A percentile compares a stretch with the other conserved stretches of the same genome.
phyloP scores from a whole-genome alignment of 2,113 vertebrate species.

The Lepisosteus osseus region DNA sequence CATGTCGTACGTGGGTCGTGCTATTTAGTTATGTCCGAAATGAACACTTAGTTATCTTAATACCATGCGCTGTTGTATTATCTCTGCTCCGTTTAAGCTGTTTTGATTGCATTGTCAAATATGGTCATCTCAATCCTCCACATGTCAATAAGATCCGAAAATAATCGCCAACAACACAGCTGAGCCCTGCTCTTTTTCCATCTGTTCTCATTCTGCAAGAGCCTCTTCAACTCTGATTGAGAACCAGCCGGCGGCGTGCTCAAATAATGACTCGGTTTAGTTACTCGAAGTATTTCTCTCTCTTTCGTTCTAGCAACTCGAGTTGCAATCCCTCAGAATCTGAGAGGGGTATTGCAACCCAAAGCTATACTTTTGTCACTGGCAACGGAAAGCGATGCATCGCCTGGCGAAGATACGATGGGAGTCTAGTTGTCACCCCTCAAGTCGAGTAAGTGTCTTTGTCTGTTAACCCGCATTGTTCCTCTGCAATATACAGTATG shows the following conservation, averaged over 20 bases:
- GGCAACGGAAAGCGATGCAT: conserved; percentile 65
- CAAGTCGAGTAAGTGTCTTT: conserved; percentile 72
- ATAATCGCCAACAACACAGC: conserved; percentile 75
- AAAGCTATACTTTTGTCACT: conserved; percentile 45
- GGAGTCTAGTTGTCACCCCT: conserved; percentile 55
- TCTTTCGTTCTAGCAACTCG: conserved; percentile 58
- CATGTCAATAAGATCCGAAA: conserved; percentile 72
- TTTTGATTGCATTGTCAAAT: conserved; percentile 42
- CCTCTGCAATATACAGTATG: background rate
- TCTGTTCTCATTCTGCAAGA: conserved; percentile 64
- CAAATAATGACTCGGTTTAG: conserved; percentile 69
- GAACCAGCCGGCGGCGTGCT: background rate
- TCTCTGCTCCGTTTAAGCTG: too few species aligned
- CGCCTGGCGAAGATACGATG: conserved; percentile 70
- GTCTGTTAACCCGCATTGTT: background rate
- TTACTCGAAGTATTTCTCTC: conserved; percentile 71
- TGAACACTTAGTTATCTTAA: too few species aligned
- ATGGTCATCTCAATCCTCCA: conserved; percentile 80
- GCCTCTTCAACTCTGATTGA: background rate
- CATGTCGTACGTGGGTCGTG: too few species aligned
- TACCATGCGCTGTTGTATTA: too few species aligned
- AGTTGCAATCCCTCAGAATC: background rate
- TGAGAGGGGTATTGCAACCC: background rate
- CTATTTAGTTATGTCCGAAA: too few species aligned
- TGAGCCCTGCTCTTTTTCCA: conserved; percentile 65